Base-by-base conservation (phyloP, 2,113 vertebrate species). In the Sakesphorus luctuosus region DNA sequence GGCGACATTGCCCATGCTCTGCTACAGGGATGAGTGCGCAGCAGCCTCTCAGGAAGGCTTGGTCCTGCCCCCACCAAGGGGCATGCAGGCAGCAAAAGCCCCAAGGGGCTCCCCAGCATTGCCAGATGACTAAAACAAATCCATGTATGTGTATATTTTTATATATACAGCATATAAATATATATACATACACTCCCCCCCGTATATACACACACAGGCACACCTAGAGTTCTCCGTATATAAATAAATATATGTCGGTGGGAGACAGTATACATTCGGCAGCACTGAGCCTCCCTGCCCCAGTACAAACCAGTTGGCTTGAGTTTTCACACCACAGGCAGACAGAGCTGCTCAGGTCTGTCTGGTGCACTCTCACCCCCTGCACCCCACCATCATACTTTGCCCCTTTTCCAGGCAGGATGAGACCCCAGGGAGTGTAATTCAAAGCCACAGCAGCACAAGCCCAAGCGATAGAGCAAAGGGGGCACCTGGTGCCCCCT, bases 81-180 rank as follows among this genome's bases (percentile, higher is more conserved):
- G 66, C 75, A 40, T 23, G 26, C 3, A 3, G 83, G 87, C 59
- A 82, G 72, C 35, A 68, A 75, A 46, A 87, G 18, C 17, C 36
- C 68, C 44, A 6, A 18, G 47, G 80, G 71, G 56, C 31, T 68
- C 33, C 55, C 63, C 43, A n/a, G 55, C 38, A 20, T 56, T 17
- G 50, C 84, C 86, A 86, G 88, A 38, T 69, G 83, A 96, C 87
- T 94, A 93, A 82, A 97, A 92, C 92, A 84, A 91, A 86, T 68
- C 87, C 92, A 75, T 94, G 90, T 61, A 94, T 95, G 96, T 96
- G 96, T 97, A 96, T 95, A 94, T 95, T 84, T 97, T 94, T 94
- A 92, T 96, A 94, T 95, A 96, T 97, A 95, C 90, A 94, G 96
- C 72, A 93, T 97, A 97, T 96, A 96, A 96, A 97, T 93, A 88